phyloP scores from a whole-genome alignment of 2,888 invertebrate species.

The Acanthosepion pharaonis region DNA sequence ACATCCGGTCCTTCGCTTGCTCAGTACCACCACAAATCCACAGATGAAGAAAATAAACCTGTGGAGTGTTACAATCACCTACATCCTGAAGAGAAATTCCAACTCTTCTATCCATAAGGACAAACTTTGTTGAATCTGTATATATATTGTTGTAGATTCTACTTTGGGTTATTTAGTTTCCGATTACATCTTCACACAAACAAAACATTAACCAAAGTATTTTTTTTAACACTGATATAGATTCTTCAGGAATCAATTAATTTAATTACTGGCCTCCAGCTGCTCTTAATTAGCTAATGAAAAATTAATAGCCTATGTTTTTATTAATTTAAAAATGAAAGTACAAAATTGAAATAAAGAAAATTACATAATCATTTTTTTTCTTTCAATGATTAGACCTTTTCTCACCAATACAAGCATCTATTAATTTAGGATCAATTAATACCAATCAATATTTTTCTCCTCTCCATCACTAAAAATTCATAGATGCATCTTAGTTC shows the following conservation, averaged over 20 bases:
- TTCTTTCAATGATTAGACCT: not conserved
- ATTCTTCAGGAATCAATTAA: not conserved
- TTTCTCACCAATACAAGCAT: not conserved
- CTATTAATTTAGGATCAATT: not conserved
- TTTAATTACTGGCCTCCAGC: not conserved
- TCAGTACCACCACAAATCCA: too few relatives aligned
- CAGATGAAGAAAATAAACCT: too few relatives aligned
- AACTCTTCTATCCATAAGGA: too few relatives aligned
- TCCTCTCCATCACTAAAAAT: too few relatives aligned
- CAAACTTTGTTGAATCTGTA: too few relatives aligned
- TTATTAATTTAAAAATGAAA: not conserved
- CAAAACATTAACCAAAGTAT: not conserved
- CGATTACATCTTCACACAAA: not conserved
- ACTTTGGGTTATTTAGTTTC: not conserved
- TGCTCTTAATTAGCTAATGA: not conserved
- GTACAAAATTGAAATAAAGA: not conserved
- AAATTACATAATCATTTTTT: not conserved
- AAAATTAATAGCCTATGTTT: too few relatives aligned
- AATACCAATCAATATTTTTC: too few relatives aligned
- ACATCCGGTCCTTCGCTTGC: too few relatives aligned
- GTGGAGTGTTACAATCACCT: too few relatives aligned
- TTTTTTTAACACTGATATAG: not conserved
- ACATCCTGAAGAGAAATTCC: too few relatives aligned
- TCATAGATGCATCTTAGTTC: too few relatives aligned
- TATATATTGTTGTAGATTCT: not conserved